These are phyloP conservation scores for Polylopha cassiicola DNA, from an alignment of 2,888 invertebrate genomes.

Conservation along the genomic window DNA sequence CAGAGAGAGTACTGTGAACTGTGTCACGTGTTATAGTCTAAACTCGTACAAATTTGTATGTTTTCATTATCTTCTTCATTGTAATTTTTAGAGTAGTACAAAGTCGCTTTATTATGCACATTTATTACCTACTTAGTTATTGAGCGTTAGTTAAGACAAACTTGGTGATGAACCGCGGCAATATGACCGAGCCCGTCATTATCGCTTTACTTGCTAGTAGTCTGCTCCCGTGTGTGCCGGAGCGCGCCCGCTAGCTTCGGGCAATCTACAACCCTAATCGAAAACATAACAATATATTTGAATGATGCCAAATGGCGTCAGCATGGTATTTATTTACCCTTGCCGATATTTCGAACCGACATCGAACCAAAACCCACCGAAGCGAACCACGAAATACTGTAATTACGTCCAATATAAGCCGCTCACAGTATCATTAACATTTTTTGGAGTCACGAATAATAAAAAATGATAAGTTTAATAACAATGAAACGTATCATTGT, in stretches of 20 bases:
- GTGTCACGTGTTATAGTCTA: no score
- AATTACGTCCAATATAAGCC: constrained; percentile 54
- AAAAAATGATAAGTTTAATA: constrained; percentile 48
- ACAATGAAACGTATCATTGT: constrained; percentile 42
- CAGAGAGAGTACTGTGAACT: no score
- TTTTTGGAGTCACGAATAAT: constrained; percentile 35
- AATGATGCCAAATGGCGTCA: constrained; percentile 26
- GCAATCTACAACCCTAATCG: constrained; percentile 20
- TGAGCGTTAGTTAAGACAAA: no score
- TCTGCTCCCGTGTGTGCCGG: constrained; percentile 3
- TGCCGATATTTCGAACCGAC: constrained; percentile 28
- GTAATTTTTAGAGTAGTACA: no score
- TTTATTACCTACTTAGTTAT: no score
- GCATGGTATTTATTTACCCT: constrained; percentile 33
- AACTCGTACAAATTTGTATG: no score
- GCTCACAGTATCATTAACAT: constrained; percentile 45
- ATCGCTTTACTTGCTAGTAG: neutral
- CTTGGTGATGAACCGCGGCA: neutral
- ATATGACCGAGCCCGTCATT: neutral
- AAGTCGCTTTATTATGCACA: no score
- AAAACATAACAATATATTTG: constrained; percentile 25
- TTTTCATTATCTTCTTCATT: no score
- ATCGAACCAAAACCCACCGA: constrained; percentile 38
- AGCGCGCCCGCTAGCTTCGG: constrained; percentile 2
- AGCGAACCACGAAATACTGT: constrained; percentile 45